Conservation (phyloP, 1,140 invertebrate species). For the Micrasema longulum region DNA sequence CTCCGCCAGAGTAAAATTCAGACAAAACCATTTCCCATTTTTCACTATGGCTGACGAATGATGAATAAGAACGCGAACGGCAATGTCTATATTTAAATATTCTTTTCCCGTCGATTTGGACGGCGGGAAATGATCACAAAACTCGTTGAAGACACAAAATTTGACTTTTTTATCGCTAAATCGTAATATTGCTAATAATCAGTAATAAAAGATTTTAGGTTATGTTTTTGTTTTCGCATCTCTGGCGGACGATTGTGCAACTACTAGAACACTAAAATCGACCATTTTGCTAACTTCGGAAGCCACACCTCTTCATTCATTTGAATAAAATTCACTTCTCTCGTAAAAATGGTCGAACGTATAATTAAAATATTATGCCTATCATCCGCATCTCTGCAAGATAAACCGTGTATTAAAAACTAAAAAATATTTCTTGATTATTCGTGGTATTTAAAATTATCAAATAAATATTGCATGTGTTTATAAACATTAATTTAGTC, state of each 20-base stretch:
- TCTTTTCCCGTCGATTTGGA: neutral
- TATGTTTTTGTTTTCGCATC: constrained; percentile 46
- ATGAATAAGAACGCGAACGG: too few relatives aligned
- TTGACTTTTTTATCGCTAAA: neutral
- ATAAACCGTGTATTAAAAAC: too few relatives aligned
- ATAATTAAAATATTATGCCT: too few relatives aligned
- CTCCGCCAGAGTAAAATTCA: constrained; percentile 40
- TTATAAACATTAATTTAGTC: too few relatives aligned
- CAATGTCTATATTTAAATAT: constrained; percentile 37
- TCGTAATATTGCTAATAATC: neutral
- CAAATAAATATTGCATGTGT: too few relatives aligned
- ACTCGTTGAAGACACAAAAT: too few relatives aligned
- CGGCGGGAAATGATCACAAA: constrained; percentile 11
- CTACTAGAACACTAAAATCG: constrained; percentile 43
- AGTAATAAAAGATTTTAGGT: constrained; percentile 35
- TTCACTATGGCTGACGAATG: constrained; percentile 43
- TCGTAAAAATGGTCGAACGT: constrained; percentile 23
- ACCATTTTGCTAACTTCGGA: constrained; percentile 44
- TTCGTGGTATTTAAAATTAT: too few relatives aligned
- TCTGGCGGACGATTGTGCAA: constrained; percentile 42
- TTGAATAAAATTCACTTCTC: constrained; percentile 4
- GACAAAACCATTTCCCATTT: constrained; percentile 41
- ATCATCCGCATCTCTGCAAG: too few relatives aligned
- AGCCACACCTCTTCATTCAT: constrained; percentile 47
- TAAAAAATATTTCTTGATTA: too few relatives aligned